Percentiles rank a stretch among this genome's conserved stretches.
phyloP scores from a whole-genome alignment of 2,888 invertebrate genomes.

The Phymatocera aterrima region DNA sequence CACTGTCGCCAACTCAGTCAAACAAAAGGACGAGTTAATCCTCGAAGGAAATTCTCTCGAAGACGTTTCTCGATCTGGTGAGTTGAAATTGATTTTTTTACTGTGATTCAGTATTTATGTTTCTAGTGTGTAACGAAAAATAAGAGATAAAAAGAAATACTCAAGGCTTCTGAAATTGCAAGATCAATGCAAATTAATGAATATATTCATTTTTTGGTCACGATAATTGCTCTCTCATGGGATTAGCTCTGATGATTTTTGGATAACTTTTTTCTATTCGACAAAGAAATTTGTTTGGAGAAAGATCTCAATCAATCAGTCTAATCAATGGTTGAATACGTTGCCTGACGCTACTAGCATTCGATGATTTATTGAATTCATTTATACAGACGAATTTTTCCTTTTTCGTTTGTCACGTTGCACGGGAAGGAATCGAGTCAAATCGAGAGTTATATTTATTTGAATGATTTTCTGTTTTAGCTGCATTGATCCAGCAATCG shows the following conservation, averaged over 20 bases:
- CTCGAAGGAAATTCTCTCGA: constrained; percentile 96
- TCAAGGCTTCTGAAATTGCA: not conserved
- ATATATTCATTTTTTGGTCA: not conserved
- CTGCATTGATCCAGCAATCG: constrained; percentile 99
- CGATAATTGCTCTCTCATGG: not conserved
- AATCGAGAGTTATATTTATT: not conserved
- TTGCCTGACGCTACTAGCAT: too few relatives aligned
- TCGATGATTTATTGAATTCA: too few relatives aligned
- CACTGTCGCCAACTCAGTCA: constrained; percentile 92
- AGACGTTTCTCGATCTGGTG: constrained; percentile 96
- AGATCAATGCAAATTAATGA: constrained; percentile 16
- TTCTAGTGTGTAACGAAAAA: not conserved
- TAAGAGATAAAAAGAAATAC: not conserved
- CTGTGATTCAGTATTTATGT: constrained; percentile 14
- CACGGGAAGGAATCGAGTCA: too few relatives aligned
- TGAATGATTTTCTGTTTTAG: constrained; percentile 75
- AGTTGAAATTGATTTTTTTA: constrained; percentile 46
- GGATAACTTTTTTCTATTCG: not conserved
- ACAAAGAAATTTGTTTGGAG: not conserved
- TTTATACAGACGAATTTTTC: too few relatives aligned
- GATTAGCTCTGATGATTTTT: not conserved
- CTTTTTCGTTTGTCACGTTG: too few relatives aligned
- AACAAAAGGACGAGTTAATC: constrained; percentile 98
- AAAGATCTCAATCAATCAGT: too few relatives aligned
- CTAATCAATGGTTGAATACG: too few relatives aligned